Evolutionary conservation across 2,797 vertebrate species (phyloP).

Genomic region (Catamblyrhynchus diadema): DNA sequence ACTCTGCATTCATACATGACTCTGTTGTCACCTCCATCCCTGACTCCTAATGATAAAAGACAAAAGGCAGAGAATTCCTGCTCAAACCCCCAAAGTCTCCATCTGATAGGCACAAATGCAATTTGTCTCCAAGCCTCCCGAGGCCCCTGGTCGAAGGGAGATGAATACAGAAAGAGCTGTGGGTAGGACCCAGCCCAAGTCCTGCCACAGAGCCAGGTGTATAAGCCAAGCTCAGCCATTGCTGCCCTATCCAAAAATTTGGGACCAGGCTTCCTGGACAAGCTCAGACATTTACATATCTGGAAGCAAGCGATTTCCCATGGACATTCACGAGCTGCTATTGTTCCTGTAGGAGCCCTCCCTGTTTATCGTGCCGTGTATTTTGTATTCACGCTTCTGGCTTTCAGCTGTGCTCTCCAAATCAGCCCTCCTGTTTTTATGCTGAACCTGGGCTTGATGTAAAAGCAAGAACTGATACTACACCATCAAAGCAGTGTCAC

Average conservation of each 20-base stretch:
- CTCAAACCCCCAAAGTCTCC: constrained; percentile 36
- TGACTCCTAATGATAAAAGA: constrained; percentile 51
- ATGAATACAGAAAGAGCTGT: constrained; percentile 18
- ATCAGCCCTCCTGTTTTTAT: not conserved
- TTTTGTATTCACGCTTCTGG: not conserved
- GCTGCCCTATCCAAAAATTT: not conserved
- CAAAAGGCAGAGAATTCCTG: constrained; percentile 44
- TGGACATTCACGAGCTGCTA: not conserved
- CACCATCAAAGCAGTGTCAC: not conserved
- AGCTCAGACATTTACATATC: not conserved
- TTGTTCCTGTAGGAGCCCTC: not conserved
- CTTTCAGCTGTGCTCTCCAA: not conserved
- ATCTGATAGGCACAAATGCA: constrained; percentile 29
- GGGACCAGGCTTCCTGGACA: not conserved
- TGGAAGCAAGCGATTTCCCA: not conserved
- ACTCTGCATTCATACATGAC: constrained; percentile 43
- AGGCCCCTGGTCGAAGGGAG: not conserved
- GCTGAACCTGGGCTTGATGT: not conserved
- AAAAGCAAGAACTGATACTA: not conserved
- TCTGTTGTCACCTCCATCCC: constrained; percentile 40
- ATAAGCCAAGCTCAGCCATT: not conserved
- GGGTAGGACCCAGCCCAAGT: not conserved
- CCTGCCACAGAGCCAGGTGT: not conserved
- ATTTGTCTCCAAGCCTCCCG: not conserved
- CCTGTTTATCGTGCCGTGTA: not conserved